These are phyloP conservation scores for Dallia pectoralis DNA, from an alignment of 2,797 vertebrate species.

Conservation along the genomic window DNA sequence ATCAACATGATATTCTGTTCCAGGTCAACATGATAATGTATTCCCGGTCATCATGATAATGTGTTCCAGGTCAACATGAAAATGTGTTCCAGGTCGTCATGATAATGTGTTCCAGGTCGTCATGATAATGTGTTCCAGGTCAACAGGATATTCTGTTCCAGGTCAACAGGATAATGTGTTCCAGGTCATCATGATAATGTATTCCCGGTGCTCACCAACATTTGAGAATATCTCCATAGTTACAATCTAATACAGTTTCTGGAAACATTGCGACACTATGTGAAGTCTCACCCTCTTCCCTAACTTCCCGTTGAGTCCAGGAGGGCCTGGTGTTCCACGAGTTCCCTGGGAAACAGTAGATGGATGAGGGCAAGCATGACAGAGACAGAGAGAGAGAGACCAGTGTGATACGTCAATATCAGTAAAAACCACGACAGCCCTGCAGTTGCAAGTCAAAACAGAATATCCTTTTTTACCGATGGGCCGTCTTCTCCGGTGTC, in stretches of 20 bases:
- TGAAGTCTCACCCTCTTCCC: constrained; percentile 82
- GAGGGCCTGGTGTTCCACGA: constrained; percentile 77
- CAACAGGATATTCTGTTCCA: not conserved
- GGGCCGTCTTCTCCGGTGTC: constrained; percentile 63
- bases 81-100: not conserved
- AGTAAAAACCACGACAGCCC: not conserved
- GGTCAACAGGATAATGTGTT: too few relatives aligned
- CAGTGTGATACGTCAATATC: not conserved
- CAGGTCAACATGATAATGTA: too few relatives aligned
- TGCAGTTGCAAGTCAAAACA: constrained; percentile 20
- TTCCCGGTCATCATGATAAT: too few relatives aligned
- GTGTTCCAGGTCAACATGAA: too few relatives aligned
- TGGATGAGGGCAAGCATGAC: not conserved
- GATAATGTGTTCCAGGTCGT: not conserved
- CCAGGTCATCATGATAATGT: too few relatives aligned
- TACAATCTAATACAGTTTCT: not conserved
- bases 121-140: not conserved
- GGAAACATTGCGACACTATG: not conserved
- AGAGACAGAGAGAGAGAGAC: not conserved
- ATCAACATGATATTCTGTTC: too few relatives aligned
- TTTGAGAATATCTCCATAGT: not conserved
- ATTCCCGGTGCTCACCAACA: not conserved
- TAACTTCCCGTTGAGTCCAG: constrained; percentile 75
- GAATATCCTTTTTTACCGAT: constrained; percentile 56
- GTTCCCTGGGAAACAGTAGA: constrained; percentile 70